Conservation (phyloP, 1,140 invertebrate genomes). For the Polyergus mexicanus region DNA sequence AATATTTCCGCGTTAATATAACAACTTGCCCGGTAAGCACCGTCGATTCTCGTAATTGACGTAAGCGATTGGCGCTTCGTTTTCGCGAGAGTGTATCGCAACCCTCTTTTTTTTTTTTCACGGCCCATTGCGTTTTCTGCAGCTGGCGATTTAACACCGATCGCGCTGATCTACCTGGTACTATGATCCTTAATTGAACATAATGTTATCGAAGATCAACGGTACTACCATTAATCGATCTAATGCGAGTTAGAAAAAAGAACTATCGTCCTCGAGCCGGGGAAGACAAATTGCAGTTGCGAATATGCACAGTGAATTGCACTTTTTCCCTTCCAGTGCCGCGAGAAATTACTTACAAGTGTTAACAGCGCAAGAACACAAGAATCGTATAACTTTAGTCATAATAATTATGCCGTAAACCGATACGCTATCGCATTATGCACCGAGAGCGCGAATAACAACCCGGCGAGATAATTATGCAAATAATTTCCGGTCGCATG, state of each 20-base stretch:
- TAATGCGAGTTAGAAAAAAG: neutral
- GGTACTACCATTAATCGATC: conserved; percentile 37
- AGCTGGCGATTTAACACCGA: conserved; percentile 42
- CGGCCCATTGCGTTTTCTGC: conserved; percentile 40
- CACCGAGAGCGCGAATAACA: conserved; percentile 48
- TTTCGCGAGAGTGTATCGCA: conserved; percentile 50
- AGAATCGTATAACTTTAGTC: conserved; percentile 13
- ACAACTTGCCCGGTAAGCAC: conserved; percentile 55
- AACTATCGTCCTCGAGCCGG: neutral
- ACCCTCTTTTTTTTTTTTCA: conserved; percentile 49
- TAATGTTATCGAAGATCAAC: conserved; percentile 45
- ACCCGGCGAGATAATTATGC: conserved; percentile 53
- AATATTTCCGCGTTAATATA: conserved; percentile 64
- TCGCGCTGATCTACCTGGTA: conserved; percentile 22
- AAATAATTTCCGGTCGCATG: conserved; percentile 36
- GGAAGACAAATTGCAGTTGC: neutral
- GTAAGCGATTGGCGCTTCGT: conserved; percentile 64
- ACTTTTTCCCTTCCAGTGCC: neutral
- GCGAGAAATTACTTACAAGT: neutral
- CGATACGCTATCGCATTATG: conserved; percentile 43
- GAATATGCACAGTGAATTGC: no score
- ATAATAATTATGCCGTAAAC: conserved; percentile 51
- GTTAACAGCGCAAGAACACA: conserved; percentile 6
- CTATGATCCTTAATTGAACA: conserved; percentile 61
- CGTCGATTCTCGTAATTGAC: conserved; percentile 61